Conservation (phyloP, 2,113 vertebrate species). For the Toxostoma redivivum region DNA sequence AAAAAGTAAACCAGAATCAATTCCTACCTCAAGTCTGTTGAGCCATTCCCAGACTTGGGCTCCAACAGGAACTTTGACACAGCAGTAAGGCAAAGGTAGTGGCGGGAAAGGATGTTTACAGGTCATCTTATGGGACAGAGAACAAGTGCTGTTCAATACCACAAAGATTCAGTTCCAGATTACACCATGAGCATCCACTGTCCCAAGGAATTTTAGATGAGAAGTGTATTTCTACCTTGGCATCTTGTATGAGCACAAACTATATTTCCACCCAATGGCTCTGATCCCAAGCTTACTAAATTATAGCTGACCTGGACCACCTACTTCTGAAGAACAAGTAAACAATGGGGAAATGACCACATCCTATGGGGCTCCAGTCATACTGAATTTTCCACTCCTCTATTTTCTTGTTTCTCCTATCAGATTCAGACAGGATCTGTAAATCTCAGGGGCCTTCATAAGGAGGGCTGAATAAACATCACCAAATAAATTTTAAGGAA, state of each 20-base stretch:
- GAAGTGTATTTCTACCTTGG: background rate
- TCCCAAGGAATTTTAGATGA: background rate
- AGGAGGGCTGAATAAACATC: background rate
- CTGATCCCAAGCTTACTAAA: background rate
- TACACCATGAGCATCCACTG: background rate
- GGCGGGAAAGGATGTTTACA: background rate
- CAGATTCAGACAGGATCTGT: background rate
- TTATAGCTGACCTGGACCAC: background rate
- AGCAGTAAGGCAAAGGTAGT: background rate
- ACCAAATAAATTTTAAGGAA: background rate
- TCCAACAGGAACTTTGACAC: background rate
- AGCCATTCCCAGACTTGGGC: background rate
- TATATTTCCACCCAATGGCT: background rate
- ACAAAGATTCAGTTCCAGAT: background rate
- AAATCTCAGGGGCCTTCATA: background rate
- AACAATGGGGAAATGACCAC: background rate
- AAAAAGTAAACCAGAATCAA: background rate
- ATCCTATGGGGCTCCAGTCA: background rate
- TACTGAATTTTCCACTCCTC: background rate
- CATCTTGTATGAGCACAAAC: background rate
- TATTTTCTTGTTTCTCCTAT: background rate
- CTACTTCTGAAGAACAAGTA: background rate
- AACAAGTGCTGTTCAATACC: background rate
- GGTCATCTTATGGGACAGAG: background rate
- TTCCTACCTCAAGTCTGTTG: background rate